These are phyloP conservation scores for Heliconius hermathena DNA, from an alignment of 1,140 invertebrate species.

Conservation along the genomic window DNA sequence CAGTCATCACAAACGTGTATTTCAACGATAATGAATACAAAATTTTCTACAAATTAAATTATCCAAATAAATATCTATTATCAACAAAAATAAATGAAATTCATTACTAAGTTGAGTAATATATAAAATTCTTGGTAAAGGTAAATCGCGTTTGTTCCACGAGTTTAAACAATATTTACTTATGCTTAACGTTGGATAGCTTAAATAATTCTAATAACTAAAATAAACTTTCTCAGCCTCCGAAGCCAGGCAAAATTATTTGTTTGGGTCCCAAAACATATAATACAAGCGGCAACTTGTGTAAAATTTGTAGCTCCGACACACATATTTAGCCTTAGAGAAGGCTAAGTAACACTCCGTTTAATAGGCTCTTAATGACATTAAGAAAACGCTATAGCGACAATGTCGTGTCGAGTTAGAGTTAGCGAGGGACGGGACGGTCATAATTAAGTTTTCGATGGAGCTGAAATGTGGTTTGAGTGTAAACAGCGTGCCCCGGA, in stretches of 20 bases:
- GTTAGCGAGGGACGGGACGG: slow-evolving; percentile 42
- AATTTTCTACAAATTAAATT: not conserved
- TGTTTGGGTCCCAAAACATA: slow-evolving; percentile 37
- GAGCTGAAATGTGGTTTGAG: slow-evolving; percentile 60
- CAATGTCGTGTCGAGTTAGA: slow-evolving; percentile 49
- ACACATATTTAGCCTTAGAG: slow-evolving; percentile 45
- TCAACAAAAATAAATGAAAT: not conserved
- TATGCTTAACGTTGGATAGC: slow-evolving; percentile 3
- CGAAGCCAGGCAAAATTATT: slow-evolving; percentile 25
- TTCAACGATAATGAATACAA: not conserved
- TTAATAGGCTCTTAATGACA: slow-evolving; percentile 52
- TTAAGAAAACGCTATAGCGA: slow-evolving; percentile 59
- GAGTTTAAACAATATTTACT: slow-evolving; percentile 4
- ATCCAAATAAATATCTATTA: not conserved
- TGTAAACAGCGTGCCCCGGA: slow-evolving; percentile 54
- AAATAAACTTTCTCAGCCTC: slow-evolving; percentile 14
- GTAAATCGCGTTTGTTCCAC: not conserved
- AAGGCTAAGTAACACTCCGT: slow-evolving; percentile 50
- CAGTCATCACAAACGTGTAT: no score
- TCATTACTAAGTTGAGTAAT: not conserved
- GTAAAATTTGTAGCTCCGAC: slow-evolving; percentile 33
- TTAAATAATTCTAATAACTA: slow-evolving; percentile 19
- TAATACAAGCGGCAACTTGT: slow-evolving; percentile 19
- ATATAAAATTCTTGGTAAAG: not conserved
- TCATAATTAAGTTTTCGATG: slow-evolving; percentile 66